Evolutionary conservation across 64 coral and sea anemone genomes (phyloP), one percentile per base, ranked within the genome.

Genomic region (Montipora efflorescens): DNA sequence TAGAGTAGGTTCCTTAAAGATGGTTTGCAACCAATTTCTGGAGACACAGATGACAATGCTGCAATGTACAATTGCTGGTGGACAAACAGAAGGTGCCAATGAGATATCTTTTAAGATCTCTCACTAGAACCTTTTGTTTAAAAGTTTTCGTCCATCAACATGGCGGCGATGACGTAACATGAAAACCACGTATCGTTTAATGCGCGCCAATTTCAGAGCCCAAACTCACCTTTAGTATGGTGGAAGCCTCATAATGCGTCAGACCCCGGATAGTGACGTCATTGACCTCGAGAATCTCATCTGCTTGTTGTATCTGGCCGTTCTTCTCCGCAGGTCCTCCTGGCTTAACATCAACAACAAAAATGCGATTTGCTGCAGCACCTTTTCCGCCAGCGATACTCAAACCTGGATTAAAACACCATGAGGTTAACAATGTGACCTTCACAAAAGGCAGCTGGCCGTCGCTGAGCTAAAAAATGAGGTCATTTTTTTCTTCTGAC

Each of bases 301-400:
- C 98, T 22, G 88, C 95, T 91, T 96, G 98, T 36, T 94, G 89
- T 71, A 99, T 99, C 67, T 93, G 79, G 6, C 98, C 98, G 76
- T 99, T 93, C 45, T 80, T 87, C 59, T 94, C 95, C 4, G 98
- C 98, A 9, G 98, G 94, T 20, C 98, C 98, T 43, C 87, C 95
- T 19, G 92, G 90, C 58, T 99, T 99, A 48, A 99, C 98, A 55
- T 99, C 98, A 1, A 99, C 98, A 3, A 99, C 92, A 66, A 99
- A 99, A 80, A 99, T 99, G 14, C 98, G 84, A 78, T 99, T 99
- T 59, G 91, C 87, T 8, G 98, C 90, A 13, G 92, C 92, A 8
- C 98, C 98, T 79, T 96, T 96, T 9, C 98, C 98, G 6, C 98
- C 98, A 7, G 98, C 98, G 78, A 99, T 99, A 92, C 98, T 99